Conservation (phyloP, 2,888 invertebrate genomes). For the Aricia artaxerxes region DNA sequence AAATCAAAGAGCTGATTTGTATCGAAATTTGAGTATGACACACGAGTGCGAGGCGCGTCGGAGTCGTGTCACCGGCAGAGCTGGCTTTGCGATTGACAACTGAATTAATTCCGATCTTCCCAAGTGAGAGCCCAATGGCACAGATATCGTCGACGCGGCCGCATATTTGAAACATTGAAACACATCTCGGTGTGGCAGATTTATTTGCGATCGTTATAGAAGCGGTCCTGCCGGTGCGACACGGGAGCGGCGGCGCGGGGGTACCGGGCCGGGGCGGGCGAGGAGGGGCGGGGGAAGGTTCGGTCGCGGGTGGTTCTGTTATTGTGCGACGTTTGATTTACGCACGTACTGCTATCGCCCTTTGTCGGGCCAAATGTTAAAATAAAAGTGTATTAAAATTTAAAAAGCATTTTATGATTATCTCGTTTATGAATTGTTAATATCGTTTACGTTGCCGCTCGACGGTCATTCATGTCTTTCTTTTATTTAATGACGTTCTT, state of each 20-base stretch:
- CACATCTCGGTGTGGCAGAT: conserved; percentile 75
- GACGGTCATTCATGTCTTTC: conserved; percentile 20
- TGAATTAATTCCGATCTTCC: conserved; percentile 39
- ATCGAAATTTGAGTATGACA: neutral
- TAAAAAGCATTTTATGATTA: conserved; percentile 33
- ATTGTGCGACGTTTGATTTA: conserved; percentile 80
- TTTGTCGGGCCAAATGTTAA: conserved; percentile 75
- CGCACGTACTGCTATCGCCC: conserved; percentile 79
- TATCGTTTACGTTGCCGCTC: conserved; percentile 31
- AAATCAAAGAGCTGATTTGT: neutral
- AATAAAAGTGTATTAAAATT: conserved; percentile 32
- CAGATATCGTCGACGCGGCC: conserved; percentile 60
- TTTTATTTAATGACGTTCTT: conserved; percentile 11
- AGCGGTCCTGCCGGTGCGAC: conserved; percentile 49
- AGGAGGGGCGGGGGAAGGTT: conserved; percentile 53
- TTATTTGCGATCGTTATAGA: conserved; percentile 69
- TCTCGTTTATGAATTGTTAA: conserved; percentile 32
- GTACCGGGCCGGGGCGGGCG: conserved; percentile 45
- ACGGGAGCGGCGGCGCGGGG: conserved; percentile 57
- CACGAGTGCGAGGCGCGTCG: neutral
- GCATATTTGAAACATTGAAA: conserved; percentile 50
- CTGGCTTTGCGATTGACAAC: conserved; percentile 6
- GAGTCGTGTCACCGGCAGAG: neutral
- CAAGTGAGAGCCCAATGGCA: conserved; percentile 70
- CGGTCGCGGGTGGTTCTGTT: conserved; percentile 68